A percentile compares a stretch with the other conserved stretches of the same genome.
Evolutionary conservation across 64 coral and sea anemone genomes (phyloP).

Genomic region (Actinia equina): DNA sequence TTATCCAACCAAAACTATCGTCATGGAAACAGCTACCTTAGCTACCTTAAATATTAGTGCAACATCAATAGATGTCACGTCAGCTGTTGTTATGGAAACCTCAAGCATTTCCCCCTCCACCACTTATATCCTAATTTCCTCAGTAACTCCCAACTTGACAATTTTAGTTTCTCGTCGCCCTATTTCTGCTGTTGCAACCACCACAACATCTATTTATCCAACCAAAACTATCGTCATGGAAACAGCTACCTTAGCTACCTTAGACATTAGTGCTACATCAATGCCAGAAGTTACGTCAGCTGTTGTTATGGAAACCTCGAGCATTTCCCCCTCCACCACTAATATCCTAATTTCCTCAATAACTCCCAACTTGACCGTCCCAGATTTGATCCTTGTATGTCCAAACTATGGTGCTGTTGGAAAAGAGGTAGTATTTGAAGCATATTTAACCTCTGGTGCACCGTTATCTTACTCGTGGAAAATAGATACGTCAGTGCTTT

Average conservation of each 20-base stretch:
- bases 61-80: background rate
- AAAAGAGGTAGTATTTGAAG: background rate
- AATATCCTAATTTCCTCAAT: background rate
- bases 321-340: background rate
- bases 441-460: background rate
- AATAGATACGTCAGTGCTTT: background rate
- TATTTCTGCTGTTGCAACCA: background rate
- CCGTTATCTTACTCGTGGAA: background rate
- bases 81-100: background rate
- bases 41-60: background rate
- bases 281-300: too few relatives aligned
- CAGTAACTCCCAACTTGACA: too few relatives aligned
- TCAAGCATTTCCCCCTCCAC: background rate
- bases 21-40: background rate
- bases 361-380: background rate
- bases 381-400: background rate
- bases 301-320: too few relatives aligned
- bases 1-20: background rate
- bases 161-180: background rate
- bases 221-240: background rate
- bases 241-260: background rate
- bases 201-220: background rate
- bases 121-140: background rate
- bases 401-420: background rate
- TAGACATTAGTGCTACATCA: background rate